Base-by-base conservation (phyloP, 2,113 vertebrate genomes). In the Notarius lentiginosus region DNA sequence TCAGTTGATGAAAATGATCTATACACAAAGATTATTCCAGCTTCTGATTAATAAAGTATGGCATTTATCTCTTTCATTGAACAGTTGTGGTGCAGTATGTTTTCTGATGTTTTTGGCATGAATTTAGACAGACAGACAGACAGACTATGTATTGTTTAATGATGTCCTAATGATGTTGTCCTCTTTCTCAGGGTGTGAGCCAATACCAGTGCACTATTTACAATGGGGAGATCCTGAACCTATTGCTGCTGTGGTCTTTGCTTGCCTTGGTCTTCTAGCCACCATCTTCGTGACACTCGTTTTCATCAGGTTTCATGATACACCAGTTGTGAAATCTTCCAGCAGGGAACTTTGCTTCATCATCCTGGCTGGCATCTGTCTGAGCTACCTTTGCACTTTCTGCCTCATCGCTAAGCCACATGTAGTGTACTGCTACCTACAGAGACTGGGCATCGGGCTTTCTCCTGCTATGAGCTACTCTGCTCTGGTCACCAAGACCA, bases 401-500 rank as follows among this genome's bases (percentile, higher is more conserved):
- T 98, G 96, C 88, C 97, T 99, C 88, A 99, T 99, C 0, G 97
- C 97, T 77, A 99, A 99, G 81, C 98, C 98, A 65, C 96, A 97
- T 79, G 95, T 97, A 86, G 94, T 97, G 87, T 97, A 97, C 90
- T 99, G 98, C 88, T 99, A 99, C 89, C 96, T 99, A 53, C 98
- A 99, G 91, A 93, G 98, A 84, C 96, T 99, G 34, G 98, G 97
- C 84, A 99, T 99, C 0, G 98, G 98, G 55, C 96, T 99, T 82
- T 99, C 98, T 0, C 98, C 98, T 0, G 98, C 98, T 87, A 99
- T 99, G 98, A 99, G 98, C 90, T 99, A 99, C 90, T 99, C 98
- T 3, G 98, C 98, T 24, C 93, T 99, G 0, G 98, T 99, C 84
- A 99, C 98, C 41, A 99, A 99, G 95, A 99, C 98, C 89, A 99